phyloP scores from a whole-genome alignment of 1,140 invertebrate genomes.

The Orchesella cincta region DNA sequence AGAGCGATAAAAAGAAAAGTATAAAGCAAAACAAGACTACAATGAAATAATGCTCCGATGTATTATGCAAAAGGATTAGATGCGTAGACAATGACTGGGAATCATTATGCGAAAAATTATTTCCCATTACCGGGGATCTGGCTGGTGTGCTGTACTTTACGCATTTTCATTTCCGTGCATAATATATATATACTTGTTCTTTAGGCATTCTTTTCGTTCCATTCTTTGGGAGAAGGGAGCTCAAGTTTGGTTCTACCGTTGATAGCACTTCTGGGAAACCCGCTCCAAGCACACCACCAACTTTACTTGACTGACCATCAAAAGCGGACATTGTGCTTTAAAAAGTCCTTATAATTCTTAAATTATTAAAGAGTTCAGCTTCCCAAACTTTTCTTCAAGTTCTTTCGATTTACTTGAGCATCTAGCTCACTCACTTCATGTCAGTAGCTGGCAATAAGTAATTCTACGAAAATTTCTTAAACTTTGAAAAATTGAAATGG shows the following conservation, averaged over 20 bases:
- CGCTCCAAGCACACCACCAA: too few species aligned
- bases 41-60: constrained; percentile 10
- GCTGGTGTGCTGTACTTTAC: too few species aligned
- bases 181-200: too few species aligned
- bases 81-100: neutral
- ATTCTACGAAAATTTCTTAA: constrained; percentile 7
- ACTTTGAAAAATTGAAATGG: constrained; percentile 10
- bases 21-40: neutral
- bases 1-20: neutral
- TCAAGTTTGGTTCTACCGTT: neutral
- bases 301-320: neutral
- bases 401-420: neutral
- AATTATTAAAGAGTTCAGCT: constrained; percentile 1
- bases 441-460: neutral
- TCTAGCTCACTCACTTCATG: neutral
- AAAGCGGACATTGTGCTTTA: neutral
- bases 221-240: too few species aligned
- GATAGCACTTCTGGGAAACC: neutral
- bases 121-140: neutral
- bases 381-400: neutral
- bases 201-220: too few species aligned
- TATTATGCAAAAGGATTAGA: constrained; percentile 28
- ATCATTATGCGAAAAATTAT: constrained; percentile 27
- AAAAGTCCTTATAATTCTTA: neutral
- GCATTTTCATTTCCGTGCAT: too few species aligned